A percentile compares a stretch with the other conserved stretches of the same genome.
Conservation (phyloP, 2,888 invertebrate genomes). For the Sisyra terminalis region DNA sequence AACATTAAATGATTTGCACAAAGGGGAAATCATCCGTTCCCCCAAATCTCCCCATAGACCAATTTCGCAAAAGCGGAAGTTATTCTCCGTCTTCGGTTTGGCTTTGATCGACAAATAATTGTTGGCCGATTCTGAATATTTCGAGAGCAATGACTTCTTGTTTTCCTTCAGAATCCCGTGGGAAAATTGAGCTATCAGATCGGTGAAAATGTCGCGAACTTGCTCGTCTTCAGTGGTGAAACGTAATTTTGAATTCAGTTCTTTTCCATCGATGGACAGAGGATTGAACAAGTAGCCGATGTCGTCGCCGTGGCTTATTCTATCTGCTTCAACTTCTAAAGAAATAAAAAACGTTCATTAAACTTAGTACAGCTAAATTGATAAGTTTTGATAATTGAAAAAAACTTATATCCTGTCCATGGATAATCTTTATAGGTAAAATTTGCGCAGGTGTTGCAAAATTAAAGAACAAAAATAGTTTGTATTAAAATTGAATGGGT, state of each 20-base stretch:
- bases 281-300: constrained; percentile 51
- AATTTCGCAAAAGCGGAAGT: constrained; percentile 47
- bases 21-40: constrained; percentile 34
- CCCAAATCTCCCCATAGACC: constrained; percentile 47
- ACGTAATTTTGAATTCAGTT: not conserved
- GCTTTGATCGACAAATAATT: constrained; percentile 37
- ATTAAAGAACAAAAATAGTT: no score
- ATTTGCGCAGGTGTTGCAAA: no score
- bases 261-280: constrained; percentile 25
- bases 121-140: constrained; percentile 26
- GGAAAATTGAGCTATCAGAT: constrained; percentile 50
- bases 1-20: constrained; percentile 29
- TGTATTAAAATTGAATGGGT: no score
- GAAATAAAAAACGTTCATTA: no score
- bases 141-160: constrained; percentile 20
- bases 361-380: no score
- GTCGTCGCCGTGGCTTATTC: constrained; percentile 55
- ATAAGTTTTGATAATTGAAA: no score
- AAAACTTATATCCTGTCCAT: no score
- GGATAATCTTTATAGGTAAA: no score
- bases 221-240: constrained; percentile 36
- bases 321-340: constrained; percentile 17
- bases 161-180: constrained; percentile 26
- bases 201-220: constrained; percentile 47
- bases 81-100: constrained; percentile 26